Conservation (phyloP, 2,113 vertebrate species). For the Ellobius talpinus region DNA sequence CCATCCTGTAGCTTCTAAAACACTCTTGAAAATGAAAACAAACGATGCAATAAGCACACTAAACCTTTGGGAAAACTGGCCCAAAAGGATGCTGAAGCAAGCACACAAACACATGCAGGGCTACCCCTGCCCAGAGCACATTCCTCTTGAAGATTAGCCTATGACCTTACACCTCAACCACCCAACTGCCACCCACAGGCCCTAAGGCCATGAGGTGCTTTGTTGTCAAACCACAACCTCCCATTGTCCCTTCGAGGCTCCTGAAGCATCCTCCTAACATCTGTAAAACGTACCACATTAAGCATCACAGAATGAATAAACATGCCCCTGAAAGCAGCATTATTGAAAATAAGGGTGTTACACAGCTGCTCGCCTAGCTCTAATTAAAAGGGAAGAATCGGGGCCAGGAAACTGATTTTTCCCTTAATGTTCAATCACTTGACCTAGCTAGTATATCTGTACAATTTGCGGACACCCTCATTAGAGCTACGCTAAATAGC, state of each 20-base stretch:
- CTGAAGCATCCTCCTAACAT: constrained; percentile 65
- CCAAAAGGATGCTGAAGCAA: constrained; percentile 16
- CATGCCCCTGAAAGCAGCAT: constrained; percentile 21
- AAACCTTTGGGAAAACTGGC: constrained; percentile 59
- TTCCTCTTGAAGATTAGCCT: constrained; percentile 49
- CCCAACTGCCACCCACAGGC: background rate
- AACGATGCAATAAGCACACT: constrained; percentile 65
- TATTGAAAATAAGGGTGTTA: constrained; percentile 64
- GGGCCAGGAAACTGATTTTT: background rate
- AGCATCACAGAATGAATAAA: constrained; percentile 53
- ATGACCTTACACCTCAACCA: constrained; percentile 46
- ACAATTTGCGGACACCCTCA: constrained; percentile 56
- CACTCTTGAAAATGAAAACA: constrained; percentile 74
- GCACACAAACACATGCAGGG: background rate
- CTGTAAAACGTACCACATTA: constrained; percentile 62
- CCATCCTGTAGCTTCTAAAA: constrained; percentile 48
- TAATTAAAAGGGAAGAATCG: constrained; percentile 58
- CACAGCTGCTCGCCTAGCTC: background rate
- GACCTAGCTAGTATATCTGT: constrained; percentile 8
- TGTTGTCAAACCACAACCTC: constrained; percentile 67
- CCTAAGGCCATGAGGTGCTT: background rate
- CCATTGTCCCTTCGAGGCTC: constrained; percentile 63
- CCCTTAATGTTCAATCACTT: constrained; percentile 37
- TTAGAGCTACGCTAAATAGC: constrained; percentile 61
- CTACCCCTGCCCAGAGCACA: background rate